Evolutionary conservation across 2,888 invertebrate genomes (phyloP), one percentile per base, ranked within the genome.

Genomic region (Aleiodes testaceus): DNA sequence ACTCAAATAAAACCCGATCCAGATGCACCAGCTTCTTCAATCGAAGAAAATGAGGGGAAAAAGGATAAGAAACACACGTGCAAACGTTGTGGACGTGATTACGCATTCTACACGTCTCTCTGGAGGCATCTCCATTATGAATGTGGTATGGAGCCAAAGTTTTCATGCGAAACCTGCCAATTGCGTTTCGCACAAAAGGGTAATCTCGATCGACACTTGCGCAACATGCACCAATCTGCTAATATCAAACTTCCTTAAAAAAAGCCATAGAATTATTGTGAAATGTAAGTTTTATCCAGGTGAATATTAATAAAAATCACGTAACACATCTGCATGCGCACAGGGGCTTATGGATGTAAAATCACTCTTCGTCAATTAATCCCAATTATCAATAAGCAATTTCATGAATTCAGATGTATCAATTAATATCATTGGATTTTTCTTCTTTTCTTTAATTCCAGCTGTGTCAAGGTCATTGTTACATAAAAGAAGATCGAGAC

Each of bases 61-160:
- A 53, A 73, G 0, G 79, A 75, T 59, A 83, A 82, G 64, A 83
- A 81, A 20, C 81, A 84, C 67, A 74, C 75, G 2, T 86, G 86
- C 47, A 44, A 66, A 0, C 79, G 78, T 18, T 86, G 86, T 65
- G 77, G 79, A 22, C 80, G 82, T 11, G 76, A 73, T 2, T 86
- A 86, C 67, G 79, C 84, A 0, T 84, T 85, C 22, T 84, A 85
- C 69, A 86, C 85, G 0, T 86, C 86, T 0, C 72, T 87, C 0
- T 86, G 85, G 84, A 80, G 86, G 47, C 85, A 85, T 61, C 78
- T 80, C 42, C 77, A 90, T 66, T 91, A 91, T 80, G 91, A 91
- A 78, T 91, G 91, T 79, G 91, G 91, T 2, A 87, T 89, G 71
- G 91, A 91, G 77, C 92, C 92, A 0, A 90, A 89, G 78, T 91